Percentiles rank a stretch among this genome's conserved stretches.
Conservation (phyloP, 1,140 invertebrate genomes). For the Ylistrum balloti region DNA sequence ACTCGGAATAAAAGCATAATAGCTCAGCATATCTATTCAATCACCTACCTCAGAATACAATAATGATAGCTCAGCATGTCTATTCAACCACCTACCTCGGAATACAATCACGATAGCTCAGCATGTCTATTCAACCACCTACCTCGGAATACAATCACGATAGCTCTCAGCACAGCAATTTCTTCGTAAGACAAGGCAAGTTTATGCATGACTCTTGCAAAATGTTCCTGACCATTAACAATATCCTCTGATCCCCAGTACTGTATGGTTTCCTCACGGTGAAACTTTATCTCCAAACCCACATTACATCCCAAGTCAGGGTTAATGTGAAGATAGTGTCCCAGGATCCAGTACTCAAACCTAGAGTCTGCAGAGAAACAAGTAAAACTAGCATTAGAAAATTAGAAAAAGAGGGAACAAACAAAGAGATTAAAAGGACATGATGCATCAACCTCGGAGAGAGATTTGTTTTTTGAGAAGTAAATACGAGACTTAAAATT, state of each 20-base stretch:
- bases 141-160: constrained; percentile 68
- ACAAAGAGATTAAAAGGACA: too few relatives aligned
- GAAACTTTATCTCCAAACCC: constrained; percentile 56
- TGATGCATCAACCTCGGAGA: too few relatives aligned
- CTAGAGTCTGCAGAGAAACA: constrained; percentile 59
- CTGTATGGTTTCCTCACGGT: constrained; percentile 56
- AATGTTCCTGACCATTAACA: constrained; percentile 55
- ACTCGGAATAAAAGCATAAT: too few relatives aligned
- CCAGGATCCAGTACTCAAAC: constrained; percentile 73
- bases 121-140: background rate
- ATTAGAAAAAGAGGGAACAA: too few relatives aligned
- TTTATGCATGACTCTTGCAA: constrained; percentile 59
- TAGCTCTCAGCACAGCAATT: constrained; percentile 67
- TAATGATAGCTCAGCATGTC: too few relatives aligned
- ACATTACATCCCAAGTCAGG: constrained; percentile 59
- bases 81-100: too few relatives aligned
- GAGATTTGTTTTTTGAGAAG: too few relatives aligned
- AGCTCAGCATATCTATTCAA: too few relatives aligned
- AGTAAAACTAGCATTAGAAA: too few relatives aligned
- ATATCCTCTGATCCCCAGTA: constrained; percentile 64
- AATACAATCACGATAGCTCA: too few relatives aligned
- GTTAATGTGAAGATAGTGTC: constrained; percentile 65
- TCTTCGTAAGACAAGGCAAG: constrained; percentile 67
- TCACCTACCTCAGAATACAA: too few relatives aligned
- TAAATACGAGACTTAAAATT: too few relatives aligned